Evolutionary conservation across 2,888 invertebrate species (phyloP).

Genomic region (Xiphydria camelus): DNA sequence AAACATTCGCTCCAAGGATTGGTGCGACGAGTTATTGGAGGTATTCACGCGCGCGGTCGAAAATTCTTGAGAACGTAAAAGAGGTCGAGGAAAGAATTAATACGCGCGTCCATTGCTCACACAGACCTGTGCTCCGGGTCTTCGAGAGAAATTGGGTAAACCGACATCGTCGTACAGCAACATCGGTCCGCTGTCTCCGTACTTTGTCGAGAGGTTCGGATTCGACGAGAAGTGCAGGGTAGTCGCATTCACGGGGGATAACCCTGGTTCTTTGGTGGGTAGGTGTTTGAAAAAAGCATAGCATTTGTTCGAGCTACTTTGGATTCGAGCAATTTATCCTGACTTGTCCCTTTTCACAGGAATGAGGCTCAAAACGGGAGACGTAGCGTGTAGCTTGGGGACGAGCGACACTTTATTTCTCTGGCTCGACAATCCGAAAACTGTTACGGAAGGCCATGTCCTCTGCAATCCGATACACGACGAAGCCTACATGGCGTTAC

Average conservation of each 20-base stretch:
- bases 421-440: conserved; percentile 70
- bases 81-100: not conserved
- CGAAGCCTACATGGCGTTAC: conserved; percentile 82
- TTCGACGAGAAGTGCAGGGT: conserved; percentile 80
- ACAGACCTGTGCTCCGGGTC: conserved; percentile 75
- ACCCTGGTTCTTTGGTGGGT: conserved; percentile 85
- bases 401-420: conserved; percentile 93
- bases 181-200: conserved; percentile 75
- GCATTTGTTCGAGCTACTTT: not conserved
- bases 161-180: conserved; percentile 73
- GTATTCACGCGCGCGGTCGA: conserved; percentile 57
- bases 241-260: conserved; percentile 93
- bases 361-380: conserved; percentile 77
- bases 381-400: conserved; percentile 86
- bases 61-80: not conserved
- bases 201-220: conserved; percentile 85
- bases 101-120: conserved; percentile 29
- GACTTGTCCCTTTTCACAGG: conserved; percentile 59
- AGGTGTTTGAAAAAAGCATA: conserved; percentile 35
- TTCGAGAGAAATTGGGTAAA: conserved; percentile 73
- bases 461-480: conserved; percentile 82
- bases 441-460: conserved; percentile 79
- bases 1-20: conserved; percentile 76
- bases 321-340: too few relatives aligned
- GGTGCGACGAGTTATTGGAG: conserved; percentile 76